Evolutionary conservation across 2,797 vertebrate genomes (phyloP).

Genomic region (Ctenopoma multispine): DNA sequence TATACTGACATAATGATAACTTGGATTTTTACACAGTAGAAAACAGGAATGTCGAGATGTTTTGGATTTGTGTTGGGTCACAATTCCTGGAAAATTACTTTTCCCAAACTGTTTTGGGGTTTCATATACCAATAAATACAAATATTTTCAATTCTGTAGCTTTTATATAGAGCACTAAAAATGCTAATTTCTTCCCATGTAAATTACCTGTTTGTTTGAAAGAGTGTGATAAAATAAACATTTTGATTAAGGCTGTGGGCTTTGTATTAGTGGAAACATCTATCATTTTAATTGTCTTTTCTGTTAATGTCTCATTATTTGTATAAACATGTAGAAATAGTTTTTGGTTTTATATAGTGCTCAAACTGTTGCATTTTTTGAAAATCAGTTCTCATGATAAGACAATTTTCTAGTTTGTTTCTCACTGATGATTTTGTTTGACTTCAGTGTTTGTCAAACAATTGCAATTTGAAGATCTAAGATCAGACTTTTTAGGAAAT

Average conservation of each 20-base stretch:
- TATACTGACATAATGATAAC: constrained; percentile 7
- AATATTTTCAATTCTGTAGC: constrained; percentile 49
- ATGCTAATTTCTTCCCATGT: constrained; percentile 24
- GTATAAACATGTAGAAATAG: not conserved
- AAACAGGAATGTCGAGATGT: not conserved
- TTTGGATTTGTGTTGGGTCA: constrained; percentile 5
- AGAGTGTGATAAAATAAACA: constrained; percentile 60
- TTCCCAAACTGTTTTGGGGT: not conserved
- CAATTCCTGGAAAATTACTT: constrained; percentile 5
- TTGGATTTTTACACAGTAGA: constrained; percentile 4
- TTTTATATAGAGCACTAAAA: constrained; percentile 41
- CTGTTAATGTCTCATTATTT: too few relatives aligned
- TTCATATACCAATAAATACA: constrained; percentile 5
- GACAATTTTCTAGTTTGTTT: too few relatives aligned
- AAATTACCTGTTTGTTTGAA: constrained; percentile 48
- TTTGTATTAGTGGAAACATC: not conserved
- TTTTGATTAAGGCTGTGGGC: constrained; percentile 33
- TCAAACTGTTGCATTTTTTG: too few relatives aligned
- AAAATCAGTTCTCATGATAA: too few relatives aligned
- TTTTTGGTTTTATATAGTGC: not conserved
- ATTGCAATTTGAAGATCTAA: too few relatives aligned
- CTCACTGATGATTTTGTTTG: too few relatives aligned
- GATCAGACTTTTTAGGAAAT: too few relatives aligned
- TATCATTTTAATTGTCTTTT: not conserved
- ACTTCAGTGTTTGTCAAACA: too few relatives aligned